Base-by-base conservation (phyloP, 2,113 vertebrate genomes). In the Spea bombifrons region DNA sequence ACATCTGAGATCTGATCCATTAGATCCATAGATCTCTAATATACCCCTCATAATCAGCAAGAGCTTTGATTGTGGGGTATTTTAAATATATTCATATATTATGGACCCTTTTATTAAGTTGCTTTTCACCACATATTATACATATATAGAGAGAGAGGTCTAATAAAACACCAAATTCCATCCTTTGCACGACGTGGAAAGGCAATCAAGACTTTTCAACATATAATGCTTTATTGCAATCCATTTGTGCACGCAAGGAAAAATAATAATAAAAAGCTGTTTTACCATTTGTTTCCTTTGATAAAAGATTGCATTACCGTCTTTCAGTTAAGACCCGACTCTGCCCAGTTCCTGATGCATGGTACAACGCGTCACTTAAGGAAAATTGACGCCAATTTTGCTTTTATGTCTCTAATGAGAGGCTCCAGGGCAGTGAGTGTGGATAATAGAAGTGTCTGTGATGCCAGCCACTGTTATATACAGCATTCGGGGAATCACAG, bases 231-330 rank as follows among this genome's bases (percentile, higher is more conserved):
- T 10, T 5, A 66, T 73, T 66, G 77, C 46, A 73, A 55, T 17
- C 16, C 50, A 73, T 30, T 44, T 43, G 30, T 72, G 70, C 70
- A 48, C 47, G 16, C 49, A 63, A 73, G 43, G 57, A 80, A 64
- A 55, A 73, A 73, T 73, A 67, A 66, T 73, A 73, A 57, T 67
- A 73, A 66, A 7, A 43, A 67, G 77, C 63, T 73, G 70, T 73
- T 73, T 73, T 66, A 4, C 13, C 17, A 66, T 83, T 81, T 84
- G 65, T 75, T 86, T 85, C 81, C 79, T 82, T 83, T 84, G 75
- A 82, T 84, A 83, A 84, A 84, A 76, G 66, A 84, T 47, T 9
- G 5, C 50, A 76, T 81, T 78, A 82, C 3, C 80, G 71, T 75
- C 84, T 84, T 83, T 81, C 77, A 83, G 67, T 82, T 48, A 71